Evolutionary conservation across 1,140 invertebrate genomes (phyloP), one percentile per base, ranked within the genome.

Genomic region (Trichogramma pretiosum): DNA sequence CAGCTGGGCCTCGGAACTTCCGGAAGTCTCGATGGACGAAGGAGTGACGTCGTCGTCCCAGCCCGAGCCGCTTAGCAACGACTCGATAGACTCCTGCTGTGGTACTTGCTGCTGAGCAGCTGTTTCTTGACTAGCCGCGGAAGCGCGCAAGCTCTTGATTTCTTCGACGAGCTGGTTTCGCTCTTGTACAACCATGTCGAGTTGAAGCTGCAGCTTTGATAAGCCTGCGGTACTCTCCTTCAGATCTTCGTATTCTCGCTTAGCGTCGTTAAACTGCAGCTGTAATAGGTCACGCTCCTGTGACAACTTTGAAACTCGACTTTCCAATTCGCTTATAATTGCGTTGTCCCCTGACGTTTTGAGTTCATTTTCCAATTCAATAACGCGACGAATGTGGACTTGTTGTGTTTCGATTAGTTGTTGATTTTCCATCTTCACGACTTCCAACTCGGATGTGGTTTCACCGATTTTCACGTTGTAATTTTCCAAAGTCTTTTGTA

Each of bases 1-100:
- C 10, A 54, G 13, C 13, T 42, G 57, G 32, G 60, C 44, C 45
- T 61, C 54, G 1, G 22, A 5, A n/a, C 17, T 50, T n/a, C n/a
- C 4, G 55, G 50, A 44, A 59, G n/a, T n/a, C n/a, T n/a, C n/a
- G n/a, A n/a, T n/a, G n/a, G n/a, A n/a, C n/a, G n/a, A n/a, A n/a
- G n/a, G n/a, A n/a, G n/a, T n/a, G n/a, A n/a, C 72, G 21, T 73
- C 54, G 16, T 46, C 51, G 7, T 58, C 52, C 62, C 64, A 65
- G n/a, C n/a, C n/a, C n/a, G n/a, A n/a, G n/a, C n/a, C n/a, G n/a
- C n/a, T n/a, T n/a, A n/a, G n/a, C 14, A 39, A 48, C 21, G 57
- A 50, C 46, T n/a, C n/a, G n/a, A n/a, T n/a, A n/a, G 5, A 14
- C 14, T 2, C 22, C 14, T 8, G 13, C 13, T 55, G 40, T 1